Percentiles rank a stretch among this genome's conserved stretches.
Conservation (phyloP, 2,113 vertebrate species). For the human region DNA sequence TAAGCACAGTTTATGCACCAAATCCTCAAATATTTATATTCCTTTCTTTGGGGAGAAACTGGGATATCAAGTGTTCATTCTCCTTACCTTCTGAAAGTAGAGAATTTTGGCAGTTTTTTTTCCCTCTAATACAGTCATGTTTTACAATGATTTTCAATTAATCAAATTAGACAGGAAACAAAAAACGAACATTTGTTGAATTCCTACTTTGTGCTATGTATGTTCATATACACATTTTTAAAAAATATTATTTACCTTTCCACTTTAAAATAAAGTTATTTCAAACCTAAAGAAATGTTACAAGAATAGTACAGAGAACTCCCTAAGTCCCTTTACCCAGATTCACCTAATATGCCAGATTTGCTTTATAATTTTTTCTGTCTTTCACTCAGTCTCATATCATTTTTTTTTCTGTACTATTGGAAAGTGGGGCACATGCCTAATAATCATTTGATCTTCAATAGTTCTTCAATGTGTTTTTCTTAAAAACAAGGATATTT, state of each 20-base stretch:
- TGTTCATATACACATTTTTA: not conserved
- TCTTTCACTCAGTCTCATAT: not conserved
- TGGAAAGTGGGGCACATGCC: not conserved
- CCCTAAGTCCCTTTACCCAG: not conserved
- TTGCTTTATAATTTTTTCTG: not conserved
- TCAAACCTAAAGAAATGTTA: not conserved
- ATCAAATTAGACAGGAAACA: conserved; percentile 15
- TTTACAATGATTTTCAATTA: conserved; percentile 39
- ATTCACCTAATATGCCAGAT: not conserved
- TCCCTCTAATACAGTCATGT: not conserved
- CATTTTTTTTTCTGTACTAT: not conserved
- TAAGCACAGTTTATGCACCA: conserved; percentile 46
- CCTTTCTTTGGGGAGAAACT: conserved; percentile 40
- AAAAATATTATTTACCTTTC: not conserved
- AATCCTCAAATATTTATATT: conserved; percentile 63
- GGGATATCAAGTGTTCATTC: conserved; percentile 47
- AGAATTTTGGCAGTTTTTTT: conserved; percentile 37
- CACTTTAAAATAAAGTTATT: not conserved
- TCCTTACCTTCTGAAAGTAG: conserved; percentile 12
- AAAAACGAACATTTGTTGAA: not conserved
- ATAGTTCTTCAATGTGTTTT: not conserved
- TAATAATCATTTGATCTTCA: not conserved
- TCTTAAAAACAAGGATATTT: not conserved
- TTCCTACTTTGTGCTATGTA: not conserved
- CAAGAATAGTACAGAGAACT: not conserved